A percentile compares a stretch with the other conserved stretches of the same genome.
phyloP scores from a whole-genome alignment of 2,797 vertebrate species.

The Nyctibius grandis region DNA sequence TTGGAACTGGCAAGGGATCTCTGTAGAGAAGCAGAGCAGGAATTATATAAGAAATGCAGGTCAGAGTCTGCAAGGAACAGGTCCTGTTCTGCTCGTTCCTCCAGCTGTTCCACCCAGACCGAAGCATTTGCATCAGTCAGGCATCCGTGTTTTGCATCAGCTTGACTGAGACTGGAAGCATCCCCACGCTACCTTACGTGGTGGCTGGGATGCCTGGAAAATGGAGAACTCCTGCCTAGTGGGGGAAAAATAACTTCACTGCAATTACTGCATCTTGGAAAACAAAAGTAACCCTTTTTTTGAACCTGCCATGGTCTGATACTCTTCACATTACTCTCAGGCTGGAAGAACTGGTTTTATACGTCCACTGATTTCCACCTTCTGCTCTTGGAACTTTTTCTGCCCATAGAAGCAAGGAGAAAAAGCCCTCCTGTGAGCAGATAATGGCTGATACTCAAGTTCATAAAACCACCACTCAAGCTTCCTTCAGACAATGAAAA shows the following conservation, averaged over 20 bases:
- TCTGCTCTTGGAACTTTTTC: background rate
- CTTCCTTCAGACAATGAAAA: background rate
- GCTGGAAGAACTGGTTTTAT: background rate
- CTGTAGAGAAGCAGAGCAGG: background rate
- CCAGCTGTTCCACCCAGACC: background rate
- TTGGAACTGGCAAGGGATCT: background rate
- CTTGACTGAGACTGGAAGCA: background rate
- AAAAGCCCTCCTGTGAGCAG: background rate
- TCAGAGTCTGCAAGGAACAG: background rate
- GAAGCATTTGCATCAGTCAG: background rate
- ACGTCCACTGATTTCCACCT: background rate
- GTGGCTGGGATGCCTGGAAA: background rate
- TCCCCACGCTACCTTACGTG: accelerated
- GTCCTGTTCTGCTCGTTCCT: constrained; percentile 21
- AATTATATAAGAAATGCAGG: background rate
- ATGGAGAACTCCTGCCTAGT: background rate
- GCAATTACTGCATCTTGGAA: background rate
- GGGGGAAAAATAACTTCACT: background rate
- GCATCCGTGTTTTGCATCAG: background rate
- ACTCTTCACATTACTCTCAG: too few species aligned
- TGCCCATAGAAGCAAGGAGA: background rate
- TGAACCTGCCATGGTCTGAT: background rate
- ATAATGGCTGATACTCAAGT: background rate
- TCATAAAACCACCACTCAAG: background rate
- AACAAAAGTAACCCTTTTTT: background rate